Conservation (phyloP, 1,140 invertebrate genomes). For the Heterodera schachtii region DNA sequence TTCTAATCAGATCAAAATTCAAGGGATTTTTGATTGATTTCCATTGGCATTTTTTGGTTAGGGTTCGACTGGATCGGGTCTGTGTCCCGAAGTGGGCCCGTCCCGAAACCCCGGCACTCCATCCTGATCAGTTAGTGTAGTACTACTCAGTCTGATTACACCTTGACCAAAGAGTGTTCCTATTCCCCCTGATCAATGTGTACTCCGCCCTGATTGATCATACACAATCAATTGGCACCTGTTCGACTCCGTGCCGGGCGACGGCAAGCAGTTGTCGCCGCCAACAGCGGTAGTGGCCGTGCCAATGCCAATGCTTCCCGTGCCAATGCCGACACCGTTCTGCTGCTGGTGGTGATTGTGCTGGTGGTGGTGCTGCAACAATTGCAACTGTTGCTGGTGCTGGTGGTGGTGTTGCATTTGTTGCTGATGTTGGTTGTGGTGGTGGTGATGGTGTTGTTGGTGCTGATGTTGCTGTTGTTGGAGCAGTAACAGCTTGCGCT, state of each 20-base stretch:
- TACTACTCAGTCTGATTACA: too few relatives aligned
- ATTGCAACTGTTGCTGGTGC: neutral
- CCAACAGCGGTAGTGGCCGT: neutral
- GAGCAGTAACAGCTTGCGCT: conserved; percentile 50
- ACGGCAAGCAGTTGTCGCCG: conserved; percentile 48
- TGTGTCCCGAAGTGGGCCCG: too few relatives aligned
- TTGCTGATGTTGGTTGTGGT: conserved; percentile 6
- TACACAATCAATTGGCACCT: conserved; percentile 29
- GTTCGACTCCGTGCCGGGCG: conserved; percentile 53
- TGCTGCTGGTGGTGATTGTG: neutral
- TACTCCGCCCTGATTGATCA: too few relatives aligned
- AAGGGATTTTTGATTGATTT: too few relatives aligned
- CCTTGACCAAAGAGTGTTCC: neutral
- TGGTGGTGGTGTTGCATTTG: neutral
- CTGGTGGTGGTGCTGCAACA: too few relatives aligned
- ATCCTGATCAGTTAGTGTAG: too few relatives aligned
- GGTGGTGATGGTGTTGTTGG: neutral
- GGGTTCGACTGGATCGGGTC: too few relatives aligned
- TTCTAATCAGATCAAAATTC: too few relatives aligned
- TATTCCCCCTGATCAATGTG: too few relatives aligned
- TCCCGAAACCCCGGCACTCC: too few relatives aligned
- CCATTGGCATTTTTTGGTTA: too few relatives aligned
- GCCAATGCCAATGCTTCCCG: neutral
- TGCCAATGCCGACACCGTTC: neutral
- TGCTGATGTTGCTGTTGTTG: conserved; percentile 15